phyloP scores from a whole-genome alignment of 2,797 vertebrate genomes.

The Xyrichtys novacula region DNA sequence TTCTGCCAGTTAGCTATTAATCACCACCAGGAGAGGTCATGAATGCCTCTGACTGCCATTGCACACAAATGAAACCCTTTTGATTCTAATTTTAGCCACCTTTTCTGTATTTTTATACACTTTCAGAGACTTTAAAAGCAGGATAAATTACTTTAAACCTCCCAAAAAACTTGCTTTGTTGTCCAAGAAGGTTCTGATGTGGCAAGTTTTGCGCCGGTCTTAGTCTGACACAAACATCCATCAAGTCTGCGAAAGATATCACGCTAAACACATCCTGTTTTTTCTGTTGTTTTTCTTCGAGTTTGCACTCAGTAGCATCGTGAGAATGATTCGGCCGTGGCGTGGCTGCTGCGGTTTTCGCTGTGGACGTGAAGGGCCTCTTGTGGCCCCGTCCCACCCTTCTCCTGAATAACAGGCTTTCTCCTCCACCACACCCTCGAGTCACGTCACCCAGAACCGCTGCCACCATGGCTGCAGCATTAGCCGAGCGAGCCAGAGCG shows the following conservation, averaged over 20 bases:
- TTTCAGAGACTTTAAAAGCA: not conserved
- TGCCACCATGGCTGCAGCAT: conserved; percentile 47
- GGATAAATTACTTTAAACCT: not conserved
- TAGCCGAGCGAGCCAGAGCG: conserved; percentile 28
- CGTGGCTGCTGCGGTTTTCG: conserved; percentile 58
- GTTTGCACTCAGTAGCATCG: conserved; percentile 30
- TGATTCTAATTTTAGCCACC: conserved; percentile 12
- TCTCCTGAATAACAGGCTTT: conserved; percentile 71
- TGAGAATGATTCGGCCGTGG: conserved; percentile 41
- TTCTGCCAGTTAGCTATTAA: conserved; percentile 40
- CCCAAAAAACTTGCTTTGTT: conserved; percentile 8
- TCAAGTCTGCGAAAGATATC: conserved; percentile 19
- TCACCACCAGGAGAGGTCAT: conserved; percentile 40
- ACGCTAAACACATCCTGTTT: conserved; percentile 61
- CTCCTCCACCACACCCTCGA: conserved; percentile 65
- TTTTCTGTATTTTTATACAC: conserved; percentile 2
- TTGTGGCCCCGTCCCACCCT: conserved; percentile 63
- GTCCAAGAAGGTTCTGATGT: conserved; percentile 9
- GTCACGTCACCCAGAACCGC: conserved; percentile 60
- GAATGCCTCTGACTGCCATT: conserved; percentile 27
- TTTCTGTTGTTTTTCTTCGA: conserved; percentile 42
- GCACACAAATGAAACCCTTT: not conserved
- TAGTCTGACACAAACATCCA: conserved; percentile 26
- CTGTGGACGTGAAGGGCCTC: conserved; percentile 62
- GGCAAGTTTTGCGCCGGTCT: conserved; percentile 11